These are phyloP conservation scores for Zonitis immaculata DNA, from an alignment of 2,888 invertebrate species.

Conservation along the genomic window DNA sequence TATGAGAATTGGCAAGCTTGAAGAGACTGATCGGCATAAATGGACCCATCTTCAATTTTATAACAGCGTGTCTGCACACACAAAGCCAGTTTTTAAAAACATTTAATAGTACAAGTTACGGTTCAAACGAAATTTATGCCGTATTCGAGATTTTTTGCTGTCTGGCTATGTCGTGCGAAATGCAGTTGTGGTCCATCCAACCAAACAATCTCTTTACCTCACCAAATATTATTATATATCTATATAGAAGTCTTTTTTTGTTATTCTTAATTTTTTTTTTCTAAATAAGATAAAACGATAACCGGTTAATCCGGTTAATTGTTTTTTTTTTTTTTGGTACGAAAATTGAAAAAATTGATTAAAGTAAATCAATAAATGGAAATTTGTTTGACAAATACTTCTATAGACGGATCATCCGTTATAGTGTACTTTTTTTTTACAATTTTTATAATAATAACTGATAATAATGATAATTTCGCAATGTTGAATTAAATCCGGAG, in stretches of 20 bases:
- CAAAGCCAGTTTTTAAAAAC: slow-evolving; percentile 47
- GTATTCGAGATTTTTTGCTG: slow-evolving; percentile 38
- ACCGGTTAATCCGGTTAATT: background rate
- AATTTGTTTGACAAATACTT: background rate
- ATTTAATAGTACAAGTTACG: slow-evolving; percentile 41
- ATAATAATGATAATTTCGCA: background rate
- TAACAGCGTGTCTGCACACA: slow-evolving; percentile 33
- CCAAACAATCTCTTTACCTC: background rate
- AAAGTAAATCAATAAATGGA: background rate
- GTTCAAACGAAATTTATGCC: slow-evolving; percentile 35
- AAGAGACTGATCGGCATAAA: background rate
- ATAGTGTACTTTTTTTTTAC: background rate
- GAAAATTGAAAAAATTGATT: background rate
- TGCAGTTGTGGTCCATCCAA: slow-evolving; percentile 12
- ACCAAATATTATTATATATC: background rate
- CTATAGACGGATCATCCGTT: background rate
- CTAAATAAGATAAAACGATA: background rate
- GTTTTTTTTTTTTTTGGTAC: background rate
- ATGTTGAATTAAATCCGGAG: background rate
- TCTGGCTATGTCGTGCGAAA: slow-evolving; percentile 44
- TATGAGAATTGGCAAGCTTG: slow-evolving; percentile 12
- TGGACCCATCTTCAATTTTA: slow-evolving; percentile 13
- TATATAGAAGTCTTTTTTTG: too few relatives aligned
- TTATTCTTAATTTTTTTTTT: too few relatives aligned
- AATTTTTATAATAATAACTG: too few relatives aligned